Evolutionary conservation across 2,797 vertebrate genomes (phyloP).

Genomic region (Dallia pectoralis): DNA sequence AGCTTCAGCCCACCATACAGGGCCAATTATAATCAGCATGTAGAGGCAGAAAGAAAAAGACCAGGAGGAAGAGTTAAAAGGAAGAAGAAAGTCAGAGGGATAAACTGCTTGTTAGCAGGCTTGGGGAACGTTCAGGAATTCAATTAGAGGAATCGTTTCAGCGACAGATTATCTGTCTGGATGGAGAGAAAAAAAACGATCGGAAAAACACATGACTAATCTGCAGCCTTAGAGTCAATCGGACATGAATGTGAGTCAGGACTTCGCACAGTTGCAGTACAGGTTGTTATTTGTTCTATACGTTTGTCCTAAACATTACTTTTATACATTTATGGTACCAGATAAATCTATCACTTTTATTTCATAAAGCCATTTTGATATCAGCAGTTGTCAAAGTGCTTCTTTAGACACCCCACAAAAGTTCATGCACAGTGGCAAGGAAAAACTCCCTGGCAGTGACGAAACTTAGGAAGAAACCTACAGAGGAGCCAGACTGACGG

Average conservation of each 20-base stretch:
- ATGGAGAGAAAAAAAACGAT: conserved; percentile 32
- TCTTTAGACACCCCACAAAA: no score
- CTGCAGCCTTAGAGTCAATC: conserved; percentile 15
- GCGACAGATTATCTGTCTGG: conserved; percentile 10
- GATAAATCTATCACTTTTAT: no score
- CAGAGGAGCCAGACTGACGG: no score
- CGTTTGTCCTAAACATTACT: neutral
- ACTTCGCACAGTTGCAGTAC: no score
- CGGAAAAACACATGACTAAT: conserved; percentile 32
- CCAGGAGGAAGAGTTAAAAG: neutral
- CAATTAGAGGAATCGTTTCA: conserved; percentile 33
- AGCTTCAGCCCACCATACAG: no score
- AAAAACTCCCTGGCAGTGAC: no score
- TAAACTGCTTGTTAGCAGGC: neutral
- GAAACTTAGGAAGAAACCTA: no score
- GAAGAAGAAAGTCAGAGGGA: neutral
- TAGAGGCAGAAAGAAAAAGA: neutral
- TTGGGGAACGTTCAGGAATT: conserved; percentile 27
- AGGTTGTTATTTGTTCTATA: neutral
- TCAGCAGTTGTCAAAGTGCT: no score
- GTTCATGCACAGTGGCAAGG: no score
- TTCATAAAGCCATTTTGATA: no score
- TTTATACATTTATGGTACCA: no score
- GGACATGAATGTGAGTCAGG: neutral
- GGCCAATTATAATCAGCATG: no score